Evolutionary conservation across 1,140 invertebrate genomes (phyloP), one percentile per base, ranked within the genome.

Genomic region (Cydia splendana): DNA sequence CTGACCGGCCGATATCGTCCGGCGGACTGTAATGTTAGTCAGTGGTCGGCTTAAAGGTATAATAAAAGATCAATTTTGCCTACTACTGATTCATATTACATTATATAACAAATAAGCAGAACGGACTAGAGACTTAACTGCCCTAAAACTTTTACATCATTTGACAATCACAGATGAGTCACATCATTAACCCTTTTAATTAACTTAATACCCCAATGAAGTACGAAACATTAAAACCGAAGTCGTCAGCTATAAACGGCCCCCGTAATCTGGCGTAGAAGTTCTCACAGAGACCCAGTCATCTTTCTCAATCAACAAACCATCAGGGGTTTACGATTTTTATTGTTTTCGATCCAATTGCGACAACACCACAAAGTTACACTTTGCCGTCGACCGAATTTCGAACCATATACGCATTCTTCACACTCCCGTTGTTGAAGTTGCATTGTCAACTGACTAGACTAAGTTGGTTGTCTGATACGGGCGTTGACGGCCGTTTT

Each of bases 291-390:
- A 67, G 74, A n/a, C 42, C 74, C 85, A 84, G 76, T 87, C 87
- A 92, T 92, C 90, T 90, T 91, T 92, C 88, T 91, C 91, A 91
- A 92, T 92, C 91, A 91, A 85, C 90, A 79, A 81, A 57, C 84
- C 86, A 89, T 89, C 83, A 84, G 85, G 79, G 84, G 85, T 65
- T 53, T 75, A 90, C 84, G 87, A 89, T 91, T 92, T 92, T 92
- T 91, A 91, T 92, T 92, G 89, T 91, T 92, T 92, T 90, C 87
- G 75, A 84, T 86, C 87, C 87, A 89, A 92, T 87, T 84, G 85
- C 80, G 86, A 88, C 84, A 77, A 75, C 75, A 24, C 9, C 18
- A 62, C 57, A 62, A 62, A 62, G 4, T 62, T 62, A 62, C 7
- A 4, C 10, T 62, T 24, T 62, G 20, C 57, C 57, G 57, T 24